Evolutionary conservation across 2,113 vertebrate species (phyloP).

Genomic region (Bagarius yarrelli): DNA sequence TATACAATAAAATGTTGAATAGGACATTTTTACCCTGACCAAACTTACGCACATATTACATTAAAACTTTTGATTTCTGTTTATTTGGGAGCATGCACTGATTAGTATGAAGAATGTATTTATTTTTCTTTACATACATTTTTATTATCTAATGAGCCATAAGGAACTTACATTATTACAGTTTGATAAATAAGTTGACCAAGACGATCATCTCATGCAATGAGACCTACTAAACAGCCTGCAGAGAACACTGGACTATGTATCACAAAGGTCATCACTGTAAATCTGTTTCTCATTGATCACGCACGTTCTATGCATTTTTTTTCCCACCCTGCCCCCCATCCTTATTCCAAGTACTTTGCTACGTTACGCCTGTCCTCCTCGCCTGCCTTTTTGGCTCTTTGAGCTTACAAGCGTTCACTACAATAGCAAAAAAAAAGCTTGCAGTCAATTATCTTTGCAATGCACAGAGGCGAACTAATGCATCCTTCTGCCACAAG

Average conservation of each 20-base stretch:
- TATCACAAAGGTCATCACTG: not conserved
- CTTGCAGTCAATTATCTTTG: slow-evolving; percentile 4
- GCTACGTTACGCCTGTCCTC: not conserved
- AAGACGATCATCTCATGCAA: not conserved
- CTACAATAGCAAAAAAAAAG: slow-evolving; percentile 11
- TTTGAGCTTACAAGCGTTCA: slow-evolving; percentile 3
- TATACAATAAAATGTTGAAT: too few species aligned
- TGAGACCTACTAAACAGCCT: not conserved
- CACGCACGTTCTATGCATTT: not conserved
- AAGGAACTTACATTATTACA: too few species aligned
- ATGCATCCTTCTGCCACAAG: slow-evolving; percentile 19
- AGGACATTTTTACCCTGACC: too few species aligned
- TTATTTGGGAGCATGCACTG: too few species aligned
- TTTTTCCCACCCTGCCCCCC: not conserved
- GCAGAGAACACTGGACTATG: not conserved
- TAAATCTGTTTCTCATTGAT: slow-evolving; percentile 4
- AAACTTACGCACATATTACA: too few species aligned
- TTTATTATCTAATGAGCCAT: too few species aligned
- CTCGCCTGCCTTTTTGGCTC: not conserved
- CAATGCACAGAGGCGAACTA: slow-evolving; percentile 14
- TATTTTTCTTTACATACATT: too few species aligned
- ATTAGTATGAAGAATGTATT: too few species aligned
- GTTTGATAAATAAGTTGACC: too few species aligned
- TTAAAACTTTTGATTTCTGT: too few species aligned
- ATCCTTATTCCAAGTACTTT: slow-evolving; percentile 8